These are phyloP conservation scores for Escarpia spicata DNA, from an alignment of 2,888 invertebrate genomes.

Conservation along the genomic window DNA sequence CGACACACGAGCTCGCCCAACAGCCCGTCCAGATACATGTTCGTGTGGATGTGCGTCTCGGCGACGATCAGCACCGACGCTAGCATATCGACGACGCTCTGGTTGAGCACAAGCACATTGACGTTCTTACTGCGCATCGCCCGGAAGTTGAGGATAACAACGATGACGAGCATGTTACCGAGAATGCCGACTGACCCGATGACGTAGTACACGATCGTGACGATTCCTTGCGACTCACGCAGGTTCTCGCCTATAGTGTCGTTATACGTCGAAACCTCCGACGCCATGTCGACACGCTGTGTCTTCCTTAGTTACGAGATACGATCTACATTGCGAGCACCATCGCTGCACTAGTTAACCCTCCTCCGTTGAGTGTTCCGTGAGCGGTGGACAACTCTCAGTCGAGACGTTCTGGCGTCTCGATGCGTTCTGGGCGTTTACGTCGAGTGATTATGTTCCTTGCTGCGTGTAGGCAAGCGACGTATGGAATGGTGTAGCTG, in stretches of 20 bases:
- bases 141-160: constrained; percentile 84
- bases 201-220: not conserved
- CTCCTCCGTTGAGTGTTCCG: not conserved
- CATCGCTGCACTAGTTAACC: too few species aligned
- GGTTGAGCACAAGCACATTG: not conserved
- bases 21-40: not conserved
- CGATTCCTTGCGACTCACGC: not conserved
- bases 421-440: not conserved
- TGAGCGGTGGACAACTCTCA: not conserved
- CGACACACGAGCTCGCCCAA: not conserved
- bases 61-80: not conserved
- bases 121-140: constrained; percentile 76
- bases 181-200: not conserved
- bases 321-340: not conserved
- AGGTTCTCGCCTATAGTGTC: not conserved
- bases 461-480: too few species aligned
- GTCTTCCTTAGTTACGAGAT: not conserved
- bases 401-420: not conserved
- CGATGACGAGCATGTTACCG: constrained; percentile 86
- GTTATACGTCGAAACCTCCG: not conserved
- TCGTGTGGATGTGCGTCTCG: not conserved
- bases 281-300: not conserved
- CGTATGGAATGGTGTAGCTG: too few species aligned
- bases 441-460: not conserved
- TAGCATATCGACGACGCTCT: not conserved